Evolutionary conservation across 1,140 invertebrate species (phyloP).

Genomic region (Paracyclopina nana): DNA sequence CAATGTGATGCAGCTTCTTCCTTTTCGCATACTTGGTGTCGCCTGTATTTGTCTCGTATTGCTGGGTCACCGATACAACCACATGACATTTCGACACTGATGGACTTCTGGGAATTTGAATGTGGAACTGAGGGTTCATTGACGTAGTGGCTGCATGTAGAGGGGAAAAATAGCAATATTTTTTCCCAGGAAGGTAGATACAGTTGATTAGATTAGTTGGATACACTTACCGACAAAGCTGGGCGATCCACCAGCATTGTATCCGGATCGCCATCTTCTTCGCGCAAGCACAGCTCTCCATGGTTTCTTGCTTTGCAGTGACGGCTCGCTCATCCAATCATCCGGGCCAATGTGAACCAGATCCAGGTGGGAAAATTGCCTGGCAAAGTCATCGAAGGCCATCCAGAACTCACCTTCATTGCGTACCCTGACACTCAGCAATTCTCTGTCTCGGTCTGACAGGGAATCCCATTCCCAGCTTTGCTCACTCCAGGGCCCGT

Average conservation of each 20-base stretch:
- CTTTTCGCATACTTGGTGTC: slow-evolving; percentile 22
- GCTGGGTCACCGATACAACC: slow-evolving; percentile 48
- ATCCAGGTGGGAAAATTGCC: slow-evolving; percentile 45
- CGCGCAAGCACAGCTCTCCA: slow-evolving; percentile 48
- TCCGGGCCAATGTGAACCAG: slow-evolving; percentile 54
- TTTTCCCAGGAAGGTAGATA: neutral
- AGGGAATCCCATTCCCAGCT: slow-evolving; percentile 42
- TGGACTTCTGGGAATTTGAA: slow-evolving; percentile 38
- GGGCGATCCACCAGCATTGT: slow-evolving; percentile 46
- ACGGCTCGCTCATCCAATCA: slow-evolving; percentile 46
- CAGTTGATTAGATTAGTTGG: neutral
- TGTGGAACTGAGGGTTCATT: slow-evolving; percentile 49
- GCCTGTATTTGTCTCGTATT: slow-evolving; percentile 34
- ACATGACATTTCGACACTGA: slow-evolving; percentile 44
- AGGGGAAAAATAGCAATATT: neutral
- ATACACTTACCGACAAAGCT: slow-evolving; percentile 30
- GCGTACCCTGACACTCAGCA: slow-evolving; percentile 37
- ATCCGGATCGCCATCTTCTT: slow-evolving; percentile 41
- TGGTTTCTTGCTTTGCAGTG: slow-evolving; percentile 41
- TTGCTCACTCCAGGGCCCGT: slow-evolving; percentile 43
- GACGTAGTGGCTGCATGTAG: slow-evolving; percentile 37
- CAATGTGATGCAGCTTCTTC: slow-evolving; percentile 20
- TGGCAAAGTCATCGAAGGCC: slow-evolving; percentile 48
- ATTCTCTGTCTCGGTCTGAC: slow-evolving; percentile 39
- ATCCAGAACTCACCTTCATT: slow-evolving; percentile 53